Percentiles rank a stretch among this genome's conserved stretches.
phyloP scores from a whole-genome alignment of 2,888 invertebrate genomes.

The Lampropteryx suffumata region DNA sequence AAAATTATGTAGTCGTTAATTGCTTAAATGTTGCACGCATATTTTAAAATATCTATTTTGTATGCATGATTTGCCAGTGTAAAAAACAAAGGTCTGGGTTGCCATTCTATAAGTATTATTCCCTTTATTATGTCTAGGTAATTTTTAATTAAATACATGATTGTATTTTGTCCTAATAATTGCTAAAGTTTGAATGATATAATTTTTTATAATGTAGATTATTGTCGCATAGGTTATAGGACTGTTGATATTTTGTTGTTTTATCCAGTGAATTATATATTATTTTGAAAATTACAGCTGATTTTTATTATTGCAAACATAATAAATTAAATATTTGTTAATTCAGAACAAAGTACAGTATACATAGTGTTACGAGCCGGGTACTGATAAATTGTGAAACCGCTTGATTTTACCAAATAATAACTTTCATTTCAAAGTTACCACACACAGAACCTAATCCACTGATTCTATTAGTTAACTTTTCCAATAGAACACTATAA shows the following conservation, averaged over 20 bases:
- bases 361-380: too few relatives aligned
- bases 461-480: too few relatives aligned
- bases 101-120: conserved; percentile 45
- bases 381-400: too few relatives aligned
- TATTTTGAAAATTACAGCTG: conserved; percentile 52
- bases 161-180: conserved; percentile 24
- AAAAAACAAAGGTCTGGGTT: conserved; percentile 32
- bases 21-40: conserved; percentile 17
- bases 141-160: conserved; percentile 25
- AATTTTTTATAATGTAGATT: conserved; percentile 22
- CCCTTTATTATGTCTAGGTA: conserved; percentile 43
- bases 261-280: conserved; percentile 64
- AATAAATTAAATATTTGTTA: too few relatives aligned
- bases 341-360: too few relatives aligned
- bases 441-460: too few relatives aligned
- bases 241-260: conserved; percentile 62
- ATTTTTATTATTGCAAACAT: not conserved
- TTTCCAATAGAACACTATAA: too few relatives aligned
- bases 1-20: conserved; percentile 1
- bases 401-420: too few relatives aligned
- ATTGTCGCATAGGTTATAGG: conserved; percentile 25
- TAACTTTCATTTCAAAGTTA: too few relatives aligned
- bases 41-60: conserved; percentile 7
- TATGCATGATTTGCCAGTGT: conserved; percentile 34
- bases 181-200: conserved; percentile 23